phyloP scores from a whole-genome alignment of 2,888 invertebrate genomes.

The Ormyrus pomaceus region DNA sequence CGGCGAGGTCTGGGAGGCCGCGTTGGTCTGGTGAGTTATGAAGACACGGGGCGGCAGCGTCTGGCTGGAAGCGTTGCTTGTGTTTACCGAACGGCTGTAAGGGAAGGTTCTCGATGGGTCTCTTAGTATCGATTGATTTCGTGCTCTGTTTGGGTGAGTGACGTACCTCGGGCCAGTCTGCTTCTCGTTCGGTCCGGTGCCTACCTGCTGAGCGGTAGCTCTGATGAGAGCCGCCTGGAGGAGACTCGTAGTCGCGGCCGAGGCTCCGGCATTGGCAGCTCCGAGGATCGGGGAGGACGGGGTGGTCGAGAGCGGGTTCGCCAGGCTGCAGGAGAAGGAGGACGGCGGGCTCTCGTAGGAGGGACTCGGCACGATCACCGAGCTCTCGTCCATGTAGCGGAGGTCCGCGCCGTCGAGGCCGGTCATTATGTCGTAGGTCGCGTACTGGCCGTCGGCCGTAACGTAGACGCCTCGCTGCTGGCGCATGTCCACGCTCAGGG shows the following conservation, averaged over 20 bases:
- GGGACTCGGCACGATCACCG: constrained; percentile 87
- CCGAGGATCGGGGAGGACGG: constrained; percentile 81
- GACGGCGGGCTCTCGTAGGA: constrained; percentile 87
- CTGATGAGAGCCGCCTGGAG: constrained; percentile 85
- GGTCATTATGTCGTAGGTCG: constrained; percentile 85
- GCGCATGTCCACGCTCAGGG: constrained; percentile 8
- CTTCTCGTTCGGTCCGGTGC: too few relatives aligned
- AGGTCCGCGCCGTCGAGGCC: constrained; percentile 91
- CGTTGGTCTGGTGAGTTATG: constrained; percentile 72
- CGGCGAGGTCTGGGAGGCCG: constrained; percentile 72
- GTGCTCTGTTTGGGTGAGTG: too few relatives aligned
- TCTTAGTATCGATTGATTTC: too few relatives aligned
- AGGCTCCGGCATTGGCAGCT: constrained; percentile 69
- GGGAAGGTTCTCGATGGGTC: background rate
- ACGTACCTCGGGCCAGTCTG: too few relatives aligned
- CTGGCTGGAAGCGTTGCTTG: constrained; percentile 70
- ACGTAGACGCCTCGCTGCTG: constrained; percentile 46
- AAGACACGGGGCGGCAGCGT: constrained; percentile 73
- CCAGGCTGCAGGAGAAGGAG: constrained; percentile 75
- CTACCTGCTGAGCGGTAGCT: constrained; percentile 79
- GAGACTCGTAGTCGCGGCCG: constrained; percentile 81
- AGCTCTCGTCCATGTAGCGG: constrained; percentile 94
- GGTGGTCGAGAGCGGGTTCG: constrained; percentile 76
- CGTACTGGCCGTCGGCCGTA: constrained; percentile 74
- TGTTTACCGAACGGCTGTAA: background rate